These are phyloP conservation scores for Zaprionus nigranus DNA, from an alignment of 1,140 invertebrate species.

Conservation along the genomic window DNA sequence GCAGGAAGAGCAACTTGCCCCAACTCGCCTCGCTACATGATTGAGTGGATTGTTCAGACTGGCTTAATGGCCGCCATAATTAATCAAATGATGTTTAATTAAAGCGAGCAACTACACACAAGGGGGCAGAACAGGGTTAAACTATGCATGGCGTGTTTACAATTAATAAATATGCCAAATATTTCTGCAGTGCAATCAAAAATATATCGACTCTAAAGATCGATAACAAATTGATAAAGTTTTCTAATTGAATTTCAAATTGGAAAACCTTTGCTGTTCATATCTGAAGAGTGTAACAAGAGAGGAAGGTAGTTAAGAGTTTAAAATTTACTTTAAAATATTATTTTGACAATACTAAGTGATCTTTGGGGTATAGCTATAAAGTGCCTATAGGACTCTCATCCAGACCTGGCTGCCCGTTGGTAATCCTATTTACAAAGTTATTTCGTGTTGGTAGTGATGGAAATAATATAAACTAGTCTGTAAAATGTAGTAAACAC, in stretches of 20 bases:
- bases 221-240: not conserved
- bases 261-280: not conserved
- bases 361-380: too few species aligned
- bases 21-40: slow-evolving; percentile 34
- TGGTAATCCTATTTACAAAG: too few species aligned
- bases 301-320: not conserved
- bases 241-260: not conserved
- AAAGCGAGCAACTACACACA: slow-evolving; percentile 41
- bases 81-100: slow-evolving; percentile 77
- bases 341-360: too few species aligned
- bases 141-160: slow-evolving; percentile 2
- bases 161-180: slow-evolving; percentile 5
- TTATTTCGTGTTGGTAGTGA: too few species aligned
- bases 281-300: not conserved
- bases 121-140: not conserved
- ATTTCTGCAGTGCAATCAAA: not conserved
- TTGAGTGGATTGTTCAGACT: slow-evolving; percentile 66
- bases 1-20: slow-evolving; percentile 41
- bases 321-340: not conserved
- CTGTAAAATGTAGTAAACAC: too few species aligned
- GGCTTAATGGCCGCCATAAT: slow-evolving; percentile 63
- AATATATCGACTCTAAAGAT: not conserved
- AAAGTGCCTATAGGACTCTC: too few species aligned
- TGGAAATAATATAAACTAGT: too few species aligned
- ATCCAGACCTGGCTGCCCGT: too few species aligned